Conservation (phyloP, 1,140 invertebrate species). For the Amphibalanus amphitrite region DNA sequence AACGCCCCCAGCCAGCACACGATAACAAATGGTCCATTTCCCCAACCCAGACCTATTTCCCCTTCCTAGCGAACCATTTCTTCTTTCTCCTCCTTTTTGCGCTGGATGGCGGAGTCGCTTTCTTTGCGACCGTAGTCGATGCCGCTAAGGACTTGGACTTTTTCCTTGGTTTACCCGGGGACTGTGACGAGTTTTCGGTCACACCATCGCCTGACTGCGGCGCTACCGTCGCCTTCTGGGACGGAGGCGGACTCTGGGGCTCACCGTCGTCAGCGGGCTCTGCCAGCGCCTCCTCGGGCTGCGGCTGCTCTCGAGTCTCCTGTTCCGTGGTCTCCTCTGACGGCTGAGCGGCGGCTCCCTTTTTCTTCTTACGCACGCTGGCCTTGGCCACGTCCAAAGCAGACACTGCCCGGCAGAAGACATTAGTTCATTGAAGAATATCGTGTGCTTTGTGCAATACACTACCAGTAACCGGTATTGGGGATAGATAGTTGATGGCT, state of each 20-base stretch:
- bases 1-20: no score
- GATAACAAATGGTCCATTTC: no score
- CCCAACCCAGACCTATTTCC: not conserved
- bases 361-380: no score
- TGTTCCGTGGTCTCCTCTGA: no score
- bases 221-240: no score
- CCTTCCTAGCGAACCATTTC: not conserved
- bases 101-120: not conserved
- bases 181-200: not conserved
- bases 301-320: not conserved
- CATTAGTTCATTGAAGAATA: no score
- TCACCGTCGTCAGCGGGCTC: not conserved
- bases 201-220: no score
- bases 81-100: not conserved
- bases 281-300: not conserved
- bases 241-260: not conserved
- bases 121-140: not conserved
- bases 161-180: not conserved
- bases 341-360: not conserved
- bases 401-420: not conserved
- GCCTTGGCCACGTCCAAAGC: not conserved
- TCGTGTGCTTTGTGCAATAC: no score
- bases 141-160: no score
- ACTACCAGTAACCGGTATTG: no score
- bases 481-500: no score